These are phyloP conservation scores for Syngnathus typhle DNA, from an alignment of 2,113 vertebrate genomes.

Conservation along the genomic window DNA sequence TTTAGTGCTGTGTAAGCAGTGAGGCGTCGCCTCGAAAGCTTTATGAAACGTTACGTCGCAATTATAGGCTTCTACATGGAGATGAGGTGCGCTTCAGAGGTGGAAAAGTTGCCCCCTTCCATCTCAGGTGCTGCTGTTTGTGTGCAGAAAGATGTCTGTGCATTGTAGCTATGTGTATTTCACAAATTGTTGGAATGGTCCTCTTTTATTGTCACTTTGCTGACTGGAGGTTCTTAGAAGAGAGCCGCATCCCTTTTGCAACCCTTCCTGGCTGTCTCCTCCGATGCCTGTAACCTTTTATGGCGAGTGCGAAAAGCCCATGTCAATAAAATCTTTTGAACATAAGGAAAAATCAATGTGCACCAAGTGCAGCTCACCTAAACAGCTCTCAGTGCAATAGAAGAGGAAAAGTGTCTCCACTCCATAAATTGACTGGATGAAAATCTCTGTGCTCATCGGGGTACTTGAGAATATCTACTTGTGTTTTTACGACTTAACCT, in stretches of 20 bases:
- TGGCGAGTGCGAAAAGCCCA: slow-evolving; percentile 47
- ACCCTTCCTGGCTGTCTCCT: slow-evolving; percentile 13
- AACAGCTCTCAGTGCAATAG: not conserved
- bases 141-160: not conserved
- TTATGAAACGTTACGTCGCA: slow-evolving; percentile 55
- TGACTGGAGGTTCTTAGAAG: too few relatives aligned
- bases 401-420: not conserved
- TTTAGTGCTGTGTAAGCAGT: slow-evolving; percentile 59
- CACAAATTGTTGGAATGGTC: not conserved
- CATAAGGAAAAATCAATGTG: slow-evolving; percentile 54
- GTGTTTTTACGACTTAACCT: slow-evolving; percentile 19
- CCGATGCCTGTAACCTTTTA: slow-evolving; percentile 47
- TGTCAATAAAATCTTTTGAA: slow-evolving; percentile 65
- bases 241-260: slow-evolving; percentile 20
- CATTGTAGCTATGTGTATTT: not conserved
- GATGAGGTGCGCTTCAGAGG: slow-evolving; percentile 45
- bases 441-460: slow-evolving; percentile 1
- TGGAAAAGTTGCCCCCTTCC: slow-evolving; percentile 30
- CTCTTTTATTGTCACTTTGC: not conserved
- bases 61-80: slow-evolving; percentile 46
- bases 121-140: slow-evolving; percentile 11
- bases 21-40: slow-evolving; percentile 37
- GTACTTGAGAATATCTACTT: slow-evolving; percentile 1
- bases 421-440: not conserved
- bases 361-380: slow-evolving; percentile 35